A percentile compares a stretch with the other conserved stretches of the same genome.
These are phyloP conservation scores for Echinarachnius parma DNA, from an alignment of 53 echinoderm and acorn worm species.

Conservation along the genomic window DNA sequence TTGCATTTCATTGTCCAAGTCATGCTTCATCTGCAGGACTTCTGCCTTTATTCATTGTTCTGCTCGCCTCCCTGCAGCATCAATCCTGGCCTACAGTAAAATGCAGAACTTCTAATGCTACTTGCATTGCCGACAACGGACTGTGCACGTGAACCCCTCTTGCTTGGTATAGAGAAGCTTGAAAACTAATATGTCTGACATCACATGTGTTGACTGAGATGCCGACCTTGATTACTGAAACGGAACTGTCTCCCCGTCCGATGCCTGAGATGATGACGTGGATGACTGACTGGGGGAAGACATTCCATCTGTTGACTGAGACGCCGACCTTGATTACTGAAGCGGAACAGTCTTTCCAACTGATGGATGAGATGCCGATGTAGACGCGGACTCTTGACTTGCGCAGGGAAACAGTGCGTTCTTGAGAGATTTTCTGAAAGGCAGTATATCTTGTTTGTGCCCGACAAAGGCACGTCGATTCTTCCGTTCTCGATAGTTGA, in stretches of 20 bases:
- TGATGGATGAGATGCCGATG: neutral
- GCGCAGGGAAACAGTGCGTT: constrained; percentile 29
- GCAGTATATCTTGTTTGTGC: constrained; percentile 31
- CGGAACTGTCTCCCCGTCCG: neutral
- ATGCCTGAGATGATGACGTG: neutral
- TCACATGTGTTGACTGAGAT: too few relatives aligned
- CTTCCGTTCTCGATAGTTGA: constrained; percentile 16
- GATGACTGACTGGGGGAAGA: neutral
- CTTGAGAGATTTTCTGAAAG: constrained; percentile 35
- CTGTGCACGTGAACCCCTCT: too few relatives aligned
- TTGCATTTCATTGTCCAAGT: too few relatives aligned
- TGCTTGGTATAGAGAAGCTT: too few relatives aligned
- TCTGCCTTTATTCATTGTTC: too few relatives aligned
- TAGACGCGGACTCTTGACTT: neutral
- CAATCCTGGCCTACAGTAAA: too few relatives aligned
- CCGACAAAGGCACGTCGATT: constrained; percentile 47
- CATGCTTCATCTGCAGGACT: too few relatives aligned
- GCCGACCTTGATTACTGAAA: neutral
- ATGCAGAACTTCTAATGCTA: too few relatives aligned
- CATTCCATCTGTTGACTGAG: neutral
- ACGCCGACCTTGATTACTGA: neutral
- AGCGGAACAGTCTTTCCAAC: neutral
- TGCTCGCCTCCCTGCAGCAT: too few relatives aligned
- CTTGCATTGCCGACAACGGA: too few relatives aligned
- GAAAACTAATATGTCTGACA: too few relatives aligned